Conservation (phyloP, 2,113 vertebrate genomes). For the Thalassoma bifasciatum region DNA sequence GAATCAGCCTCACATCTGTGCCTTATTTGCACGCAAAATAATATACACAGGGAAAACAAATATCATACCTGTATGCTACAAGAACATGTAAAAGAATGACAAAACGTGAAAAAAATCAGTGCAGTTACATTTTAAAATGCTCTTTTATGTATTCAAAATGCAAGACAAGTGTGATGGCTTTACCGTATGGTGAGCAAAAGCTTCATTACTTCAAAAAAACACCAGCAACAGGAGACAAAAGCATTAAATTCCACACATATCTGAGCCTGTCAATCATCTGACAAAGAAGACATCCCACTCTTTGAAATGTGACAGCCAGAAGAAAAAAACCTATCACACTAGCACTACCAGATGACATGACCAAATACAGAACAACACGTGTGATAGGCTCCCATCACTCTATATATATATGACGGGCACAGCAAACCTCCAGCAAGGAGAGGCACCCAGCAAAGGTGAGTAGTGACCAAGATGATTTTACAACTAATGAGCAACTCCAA, state of each 20-base stretch:
- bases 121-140: not conserved
- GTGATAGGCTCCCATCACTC: constrained; percentile 58
- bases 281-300: constrained; percentile 23
- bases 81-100: not conserved
- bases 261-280: constrained; percentile 16
- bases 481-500: not conserved
- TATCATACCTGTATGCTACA: not conserved
- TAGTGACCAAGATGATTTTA: not conserved
- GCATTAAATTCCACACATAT: not conserved
- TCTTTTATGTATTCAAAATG: not conserved
- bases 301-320: constrained; percentile 49
- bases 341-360: constrained; percentile 65
- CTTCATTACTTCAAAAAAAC: not conserved
- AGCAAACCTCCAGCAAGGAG: constrained; percentile 45
- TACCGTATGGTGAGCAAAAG: not conserved
- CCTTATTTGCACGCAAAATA: not conserved
- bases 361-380: constrained; percentile 77
- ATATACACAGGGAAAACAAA: not conserved
- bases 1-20: constrained; percentile 25
- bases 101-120: not conserved
- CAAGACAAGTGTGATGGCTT: not conserved
- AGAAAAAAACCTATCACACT: constrained; percentile 41
- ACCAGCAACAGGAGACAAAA: not conserved
- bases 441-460: constrained; percentile 77
- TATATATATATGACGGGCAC: constrained; percentile 73